A percentile compares a stretch with the other conserved stretches of the same genome.
These are phyloP conservation scores for Stegodyphus dumicola DNA, from an alignment of 1,140 invertebrate genomes.

Conservation along the genomic window DNA sequence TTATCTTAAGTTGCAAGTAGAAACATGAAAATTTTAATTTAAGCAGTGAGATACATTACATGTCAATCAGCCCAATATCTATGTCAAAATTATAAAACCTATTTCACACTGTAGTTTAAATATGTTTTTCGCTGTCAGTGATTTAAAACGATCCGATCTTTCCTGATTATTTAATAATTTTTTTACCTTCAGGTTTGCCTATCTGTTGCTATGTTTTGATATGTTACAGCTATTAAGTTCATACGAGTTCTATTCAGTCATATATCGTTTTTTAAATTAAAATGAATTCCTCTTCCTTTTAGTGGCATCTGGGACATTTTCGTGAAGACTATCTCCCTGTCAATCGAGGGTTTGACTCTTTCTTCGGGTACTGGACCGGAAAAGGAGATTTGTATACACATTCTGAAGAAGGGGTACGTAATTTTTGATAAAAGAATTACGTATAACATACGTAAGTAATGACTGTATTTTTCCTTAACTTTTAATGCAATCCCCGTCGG, in stretches of 20 bases:
- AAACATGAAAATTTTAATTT: too few relatives aligned
- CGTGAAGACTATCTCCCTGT: slow-evolving; percentile 79
- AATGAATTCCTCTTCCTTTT: not conserved
- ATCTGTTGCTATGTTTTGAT: not conserved
- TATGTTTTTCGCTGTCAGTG: not conserved
- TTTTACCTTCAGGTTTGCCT: not conserved
- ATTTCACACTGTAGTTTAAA: too few relatives aligned
- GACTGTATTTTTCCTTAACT: not conserved
- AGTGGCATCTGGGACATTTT: slow-evolving; percentile 84
- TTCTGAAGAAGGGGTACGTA: slow-evolving; percentile 56
- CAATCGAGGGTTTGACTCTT: slow-evolving; percentile 82
- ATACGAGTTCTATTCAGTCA: not conserved
- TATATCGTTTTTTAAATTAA: not conserved
- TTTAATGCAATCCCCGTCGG: not conserved
- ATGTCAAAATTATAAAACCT: too few relatives aligned
- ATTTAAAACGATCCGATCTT: not conserved
- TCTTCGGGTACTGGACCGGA: slow-evolving; percentile 86
- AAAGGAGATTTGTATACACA: slow-evolving; percentile 86
- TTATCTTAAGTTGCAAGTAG: too few relatives aligned
- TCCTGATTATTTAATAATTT: not conserved
- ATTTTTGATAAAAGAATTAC: not conserved
- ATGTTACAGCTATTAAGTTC: not conserved
- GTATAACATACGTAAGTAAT: not conserved
- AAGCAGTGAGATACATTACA: too few relatives aligned
- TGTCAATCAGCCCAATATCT: too few relatives aligned